Conservation (phyloP, 2,113 vertebrate genomes). For the Hippocampus barbouri region DNA sequence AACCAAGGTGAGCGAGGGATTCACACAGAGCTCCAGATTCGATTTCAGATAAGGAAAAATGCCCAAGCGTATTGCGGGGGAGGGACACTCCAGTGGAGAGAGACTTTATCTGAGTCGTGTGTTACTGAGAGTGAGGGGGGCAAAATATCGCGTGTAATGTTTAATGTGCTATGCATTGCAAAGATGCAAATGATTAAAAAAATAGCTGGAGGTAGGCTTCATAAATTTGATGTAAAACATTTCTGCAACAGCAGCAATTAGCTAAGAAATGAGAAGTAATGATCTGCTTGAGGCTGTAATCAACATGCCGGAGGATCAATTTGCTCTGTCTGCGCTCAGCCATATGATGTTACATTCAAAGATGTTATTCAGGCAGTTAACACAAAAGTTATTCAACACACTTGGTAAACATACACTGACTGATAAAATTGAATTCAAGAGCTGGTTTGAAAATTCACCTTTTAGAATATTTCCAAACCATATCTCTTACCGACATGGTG, state of each 20-base stretch:
- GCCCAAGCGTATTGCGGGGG: conserved; percentile 48
- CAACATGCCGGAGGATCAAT: conserved; percentile 31
- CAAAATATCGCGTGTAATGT: conserved; percentile 47
- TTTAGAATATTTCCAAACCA: neutral
- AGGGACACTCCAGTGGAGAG: conserved; percentile 52
- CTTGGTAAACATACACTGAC: neutral
- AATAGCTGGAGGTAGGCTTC: conserved; percentile 46
- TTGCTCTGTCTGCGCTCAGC: conserved; percentile 28
- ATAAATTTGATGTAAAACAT: conserved; percentile 63
- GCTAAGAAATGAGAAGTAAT: conserved; percentile 54
- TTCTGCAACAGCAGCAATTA: conserved; percentile 58
- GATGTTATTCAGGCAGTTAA: neutral
- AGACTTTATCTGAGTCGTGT: conserved; percentile 60
- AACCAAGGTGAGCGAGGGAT: conserved; percentile 47
- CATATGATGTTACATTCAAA: conserved; percentile 43
- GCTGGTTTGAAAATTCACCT: neutral
- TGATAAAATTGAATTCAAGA: neutral
- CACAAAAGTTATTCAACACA: neutral
- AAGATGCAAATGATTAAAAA: neutral
- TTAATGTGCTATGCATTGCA: conserved; percentile 38
- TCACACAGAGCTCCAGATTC: conserved; percentile 53
- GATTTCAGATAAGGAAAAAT: conserved; percentile 68
- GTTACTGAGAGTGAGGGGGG: conserved; percentile 49
- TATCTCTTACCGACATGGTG: neutral
- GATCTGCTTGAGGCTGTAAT: conserved; percentile 42